Evolutionary conservation across 1,140 invertebrate species (phyloP).

Genomic region (Macrocentrus cingulum): DNA sequence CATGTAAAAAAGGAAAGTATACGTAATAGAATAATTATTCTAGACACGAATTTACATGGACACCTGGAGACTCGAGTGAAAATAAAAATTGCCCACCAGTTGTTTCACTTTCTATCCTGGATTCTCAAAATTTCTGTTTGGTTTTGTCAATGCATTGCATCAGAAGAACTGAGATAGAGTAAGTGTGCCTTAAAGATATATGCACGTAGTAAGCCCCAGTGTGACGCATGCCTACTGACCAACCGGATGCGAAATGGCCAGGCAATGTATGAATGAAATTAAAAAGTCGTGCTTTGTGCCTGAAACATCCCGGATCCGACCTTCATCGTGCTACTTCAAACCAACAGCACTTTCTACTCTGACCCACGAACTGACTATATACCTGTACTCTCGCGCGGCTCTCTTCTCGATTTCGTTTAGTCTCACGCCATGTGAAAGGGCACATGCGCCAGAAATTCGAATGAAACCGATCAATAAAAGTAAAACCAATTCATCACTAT

Average conservation of each 20-base stretch:
- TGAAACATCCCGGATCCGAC: constrained; percentile 52
- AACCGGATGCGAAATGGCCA: constrained; percentile 18
- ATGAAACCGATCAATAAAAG: constrained; percentile 22
- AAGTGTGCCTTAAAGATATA: too few relatives aligned
- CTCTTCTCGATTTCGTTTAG: constrained; percentile 47
- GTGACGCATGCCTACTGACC: not conserved
- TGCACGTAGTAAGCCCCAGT: too few relatives aligned
- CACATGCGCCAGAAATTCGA: constrained; percentile 6
- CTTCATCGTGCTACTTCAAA: constrained; percentile 41
- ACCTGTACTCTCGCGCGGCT: constrained; percentile 19
- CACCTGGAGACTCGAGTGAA: constrained; percentile 1
- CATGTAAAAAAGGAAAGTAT: constrained; percentile 29
- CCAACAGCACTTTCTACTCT: constrained; percentile 52
- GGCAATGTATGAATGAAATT: constrained; percentile 45
- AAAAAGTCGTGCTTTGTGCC: constrained; percentile 41
- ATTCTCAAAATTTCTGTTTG: not conserved
- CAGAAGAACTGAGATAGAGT: too few relatives aligned
- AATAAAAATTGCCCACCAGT: constrained; percentile 7
- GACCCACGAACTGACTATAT: constrained; percentile 37
- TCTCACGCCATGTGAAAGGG: constrained; percentile 16
- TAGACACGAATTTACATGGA: constrained; percentile 25
- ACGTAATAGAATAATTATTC: constrained; percentile 34
- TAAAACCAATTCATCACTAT: constrained; percentile 7
- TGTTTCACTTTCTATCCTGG: not conserved
- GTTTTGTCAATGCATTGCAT: not conserved